These are phyloP conservation scores for Stictonetta naevosa DNA, from an alignment of 2,113 vertebrate species.

Conservation along the genomic window DNA sequence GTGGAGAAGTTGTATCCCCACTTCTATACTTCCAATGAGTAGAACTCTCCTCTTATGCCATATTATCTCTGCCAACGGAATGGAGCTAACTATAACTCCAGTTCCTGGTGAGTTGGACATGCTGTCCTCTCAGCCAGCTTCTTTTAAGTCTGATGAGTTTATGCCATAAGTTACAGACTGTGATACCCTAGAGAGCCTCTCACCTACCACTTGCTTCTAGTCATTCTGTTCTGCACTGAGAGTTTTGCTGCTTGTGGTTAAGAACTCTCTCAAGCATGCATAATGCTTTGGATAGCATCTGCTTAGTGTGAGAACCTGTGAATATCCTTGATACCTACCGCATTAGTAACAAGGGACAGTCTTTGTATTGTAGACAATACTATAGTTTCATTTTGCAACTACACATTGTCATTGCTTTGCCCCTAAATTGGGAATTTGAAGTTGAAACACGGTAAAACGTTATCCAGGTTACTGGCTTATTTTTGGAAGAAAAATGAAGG, in stretches of 20 bases:
- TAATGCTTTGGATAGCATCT: background rate
- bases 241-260: background rate
- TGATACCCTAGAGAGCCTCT: background rate
- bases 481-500: background rate
- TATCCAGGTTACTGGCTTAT: background rate
- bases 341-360: background rate
- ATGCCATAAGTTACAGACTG: background rate
- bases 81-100: background rate
- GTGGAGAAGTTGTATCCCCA: background rate
- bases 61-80: background rate
- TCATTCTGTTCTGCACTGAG: background rate
- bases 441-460: background rate
- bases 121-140: background rate
- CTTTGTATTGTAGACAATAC: background rate
- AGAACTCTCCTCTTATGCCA: background rate
- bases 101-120: background rate
- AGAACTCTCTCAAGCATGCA: background rate
- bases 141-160: background rate
- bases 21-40: background rate
- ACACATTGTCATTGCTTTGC: background rate
- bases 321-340: background rate
- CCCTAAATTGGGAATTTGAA: background rate
- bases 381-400: background rate
- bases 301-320: background rate
- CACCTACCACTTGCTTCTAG: background rate